Evolutionary conservation across 2,113 vertebrate genomes (phyloP).

Genomic region (Cryptoleucopteryx plumbea): DNA sequence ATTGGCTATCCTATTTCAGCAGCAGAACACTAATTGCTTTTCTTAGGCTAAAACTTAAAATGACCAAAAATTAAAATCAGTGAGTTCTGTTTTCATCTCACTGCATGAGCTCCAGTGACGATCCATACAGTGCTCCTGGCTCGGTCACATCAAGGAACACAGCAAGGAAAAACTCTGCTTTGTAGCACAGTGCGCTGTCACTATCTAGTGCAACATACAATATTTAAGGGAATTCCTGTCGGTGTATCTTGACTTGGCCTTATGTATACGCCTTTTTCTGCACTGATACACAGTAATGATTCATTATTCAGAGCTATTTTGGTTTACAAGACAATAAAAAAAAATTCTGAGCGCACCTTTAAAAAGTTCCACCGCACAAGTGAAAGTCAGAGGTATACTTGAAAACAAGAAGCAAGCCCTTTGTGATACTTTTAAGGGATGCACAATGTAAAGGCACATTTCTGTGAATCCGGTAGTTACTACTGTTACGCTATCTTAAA

Average conservation of each 20-base stretch:
- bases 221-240: not conserved
- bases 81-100: not conserved
- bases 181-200: not conserved
- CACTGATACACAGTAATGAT: too few species aligned
- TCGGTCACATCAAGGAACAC: not conserved
- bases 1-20: not conserved
- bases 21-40: not conserved
- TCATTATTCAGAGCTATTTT: not conserved
- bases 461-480: not conserved
- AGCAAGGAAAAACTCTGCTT: not conserved
- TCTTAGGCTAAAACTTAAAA: not conserved
- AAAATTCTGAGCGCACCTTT: not conserved
- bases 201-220: fast-evolving
- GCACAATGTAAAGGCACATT: not conserved
- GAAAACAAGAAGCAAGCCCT: not conserved
- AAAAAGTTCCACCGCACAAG: not conserved
- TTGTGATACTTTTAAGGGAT: not conserved
- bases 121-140: not conserved
- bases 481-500: not conserved
- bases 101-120: not conserved
- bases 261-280: not conserved
- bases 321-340: not conserved
- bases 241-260: not conserved
- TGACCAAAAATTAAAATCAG: not conserved
- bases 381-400: fast-evolving